Evolutionary conservation across 2,797 vertebrate genomes (phyloP).

Genomic region (Buphagus erythrorhynchus): DNA sequence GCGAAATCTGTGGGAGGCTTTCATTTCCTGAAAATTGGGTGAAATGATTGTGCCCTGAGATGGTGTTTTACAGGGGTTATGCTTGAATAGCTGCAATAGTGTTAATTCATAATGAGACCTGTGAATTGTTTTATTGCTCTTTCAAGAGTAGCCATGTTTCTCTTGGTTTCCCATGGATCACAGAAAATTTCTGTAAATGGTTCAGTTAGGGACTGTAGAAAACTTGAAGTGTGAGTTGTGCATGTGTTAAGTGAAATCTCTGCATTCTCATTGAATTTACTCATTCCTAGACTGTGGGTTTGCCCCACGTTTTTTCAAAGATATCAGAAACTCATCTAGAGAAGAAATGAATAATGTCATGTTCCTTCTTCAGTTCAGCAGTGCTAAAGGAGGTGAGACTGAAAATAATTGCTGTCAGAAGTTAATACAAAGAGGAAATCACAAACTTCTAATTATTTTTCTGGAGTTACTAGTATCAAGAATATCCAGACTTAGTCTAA

Average conservation of each 20-base stretch:
- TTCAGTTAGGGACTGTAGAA: not conserved
- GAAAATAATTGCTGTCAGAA: not conserved
- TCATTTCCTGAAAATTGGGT: conserved; percentile 26
- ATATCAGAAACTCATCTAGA: not conserved
- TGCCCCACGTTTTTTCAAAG: not conserved
- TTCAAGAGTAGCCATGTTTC: not conserved
- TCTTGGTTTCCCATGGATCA: not conserved
- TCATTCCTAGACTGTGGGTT: not conserved
- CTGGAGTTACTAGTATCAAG: not conserved
- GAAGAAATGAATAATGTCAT: not conserved
- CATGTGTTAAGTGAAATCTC: not conserved
- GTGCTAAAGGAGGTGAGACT: not conserved
- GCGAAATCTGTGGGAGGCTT: not conserved
- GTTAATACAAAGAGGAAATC: not conserved
- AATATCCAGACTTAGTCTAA: not conserved
- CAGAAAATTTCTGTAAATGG: not conserved
- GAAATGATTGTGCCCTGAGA: not conserved
- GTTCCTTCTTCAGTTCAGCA: not conserved
- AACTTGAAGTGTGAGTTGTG: not conserved
- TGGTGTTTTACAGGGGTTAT: not conserved
- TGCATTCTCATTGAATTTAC: not conserved
- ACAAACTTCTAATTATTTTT: not conserved
- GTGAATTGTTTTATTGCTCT: not conserved
- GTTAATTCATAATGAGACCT: not conserved
- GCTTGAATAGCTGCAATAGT: not conserved